Percentiles rank a stretch among this genome's conserved stretches.
phyloP scores from a whole-genome alignment of 1,140 invertebrate genomes.

The Bilobella aurantiaca region DNA sequence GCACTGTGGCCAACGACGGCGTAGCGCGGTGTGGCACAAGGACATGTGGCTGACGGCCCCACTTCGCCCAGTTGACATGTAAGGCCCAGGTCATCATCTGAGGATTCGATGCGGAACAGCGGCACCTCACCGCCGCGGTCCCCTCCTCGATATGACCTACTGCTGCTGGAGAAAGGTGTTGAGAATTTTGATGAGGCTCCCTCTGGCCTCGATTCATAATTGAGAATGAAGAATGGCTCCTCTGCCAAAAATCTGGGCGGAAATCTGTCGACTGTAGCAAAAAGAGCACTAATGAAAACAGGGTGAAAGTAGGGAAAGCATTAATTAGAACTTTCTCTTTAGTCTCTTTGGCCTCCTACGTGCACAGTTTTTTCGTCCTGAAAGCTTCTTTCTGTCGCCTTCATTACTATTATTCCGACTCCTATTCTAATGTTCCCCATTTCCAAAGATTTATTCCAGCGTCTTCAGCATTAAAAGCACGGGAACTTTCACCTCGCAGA shows the following conservation, averaged over 20 bases:
- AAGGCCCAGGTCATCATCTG: constrained; percentile 37
- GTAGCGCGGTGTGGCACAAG: constrained; percentile 36
- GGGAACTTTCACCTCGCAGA: not conserved
- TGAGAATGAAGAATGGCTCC: constrained; percentile 35
- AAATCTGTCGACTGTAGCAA: constrained; percentile 34
- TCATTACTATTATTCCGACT: constrained; percentile 14
- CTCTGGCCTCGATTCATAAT: not conserved
- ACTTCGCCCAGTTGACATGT: constrained; percentile 37
- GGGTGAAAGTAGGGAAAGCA: constrained; percentile 8
- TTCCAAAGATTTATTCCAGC: not conserved
- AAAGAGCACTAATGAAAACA: constrained; percentile 9
- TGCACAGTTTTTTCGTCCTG: too few relatives aligned
- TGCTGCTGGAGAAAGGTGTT: not conserved
- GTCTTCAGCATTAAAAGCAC: not conserved
- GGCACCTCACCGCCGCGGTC: constrained; percentile 7
- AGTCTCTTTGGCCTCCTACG: too few relatives aligned
- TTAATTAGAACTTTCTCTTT: constrained; percentile 15
- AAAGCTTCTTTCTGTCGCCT: not conserved
- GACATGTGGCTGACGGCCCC: constrained; percentile 35
- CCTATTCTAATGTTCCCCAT: constrained; percentile 7
- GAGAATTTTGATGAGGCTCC: not conserved
- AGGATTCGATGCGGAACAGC: constrained; percentile 35
- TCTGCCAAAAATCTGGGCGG: constrained; percentile 34
- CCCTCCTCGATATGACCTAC: not conserved
- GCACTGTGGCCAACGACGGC: constrained; percentile 22